Evolutionary conservation across 2,888 invertebrate genomes (phyloP), one percentile per base, ranked within the genome.

Genomic region (Adelognathus sp.): DNA sequence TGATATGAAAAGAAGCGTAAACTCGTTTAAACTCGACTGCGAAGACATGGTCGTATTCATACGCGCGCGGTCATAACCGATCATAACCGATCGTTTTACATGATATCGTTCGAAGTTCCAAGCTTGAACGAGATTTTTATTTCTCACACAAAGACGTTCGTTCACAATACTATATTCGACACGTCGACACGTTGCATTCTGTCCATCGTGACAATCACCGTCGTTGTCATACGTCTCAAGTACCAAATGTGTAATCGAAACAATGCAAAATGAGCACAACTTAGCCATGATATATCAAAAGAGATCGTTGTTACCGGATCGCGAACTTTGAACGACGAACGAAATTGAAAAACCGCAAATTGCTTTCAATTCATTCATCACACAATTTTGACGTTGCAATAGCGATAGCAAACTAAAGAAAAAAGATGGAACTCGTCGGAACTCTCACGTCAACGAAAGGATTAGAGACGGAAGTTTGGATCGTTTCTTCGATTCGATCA

Each of bases 81-180:
- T 69, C 58, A 63, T 60, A 74, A 70, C 50, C 74, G 74, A 74
- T 74, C 78, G 73, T 78, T 78, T 78, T 74, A 39, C 11, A 18
- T 21, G 3, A 14, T 46, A 21, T 50, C 2, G 2, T 16, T 33
- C 16, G 9, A 14, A 46, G 9, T 24, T 11, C 11, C 46, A 46
- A 3, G 24, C 21, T 24, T n/a, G 24, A 46, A 21, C 3, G 21
- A 11, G 9, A 46, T 46, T 46, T 46, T 1, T 24, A 11, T 11
- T 46, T 21, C 24, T 46, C 46, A 46, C 46, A 46, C 46, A 18
- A 46, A 46, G 24, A 46, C 36, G 36, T 9, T 9, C 36, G 36
- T 36, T n/a, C 2, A n/a, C n/a, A 36, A 1, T 36, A 11, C 36
- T 11, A 9, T 36, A 36, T 36, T 36, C 36, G 9, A 11, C 46